Evolutionary conservation across 2,797 vertebrate species (phyloP), one percentile per base, ranked within the genome.

Genomic region (Gila robusta): DNA sequence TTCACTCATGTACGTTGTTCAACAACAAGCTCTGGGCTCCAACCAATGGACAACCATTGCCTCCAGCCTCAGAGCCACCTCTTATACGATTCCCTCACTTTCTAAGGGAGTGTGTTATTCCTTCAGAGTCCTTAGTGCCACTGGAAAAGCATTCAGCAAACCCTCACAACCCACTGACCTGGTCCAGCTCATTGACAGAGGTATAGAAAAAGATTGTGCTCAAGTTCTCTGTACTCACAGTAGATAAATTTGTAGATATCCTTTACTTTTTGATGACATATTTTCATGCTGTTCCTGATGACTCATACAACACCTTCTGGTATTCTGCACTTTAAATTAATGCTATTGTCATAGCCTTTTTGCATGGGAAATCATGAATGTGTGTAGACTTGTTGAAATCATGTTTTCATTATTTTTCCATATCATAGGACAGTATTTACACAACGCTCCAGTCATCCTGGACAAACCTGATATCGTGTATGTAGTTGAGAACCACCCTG

Each of bases 401-500:
- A 21, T n/a, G 6, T 37, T n/a, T 26, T 54, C 5, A 35, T 21
- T 9, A 5, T 39, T 47, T 66, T 59, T 67, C n/a, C 17, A 8
- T 28, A 35, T 39, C 54, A 5, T 89, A 99, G 98, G 98, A 87
- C 96, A 96, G 0, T 97, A 97, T 88, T 84, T 97, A 87, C 95
- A 94, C 73, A 97, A 97, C 91, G 95, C 96, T 0, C 98, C 98
- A 0, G 79, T 95, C 10, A 96, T 99, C 89, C 26, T 97, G 90
- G 98, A 99, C 88, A 99, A 97, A 91, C 97, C 97, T 2, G 98
- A 99, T 1, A 7, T 96, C 0, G 92, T 99, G 21, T 97, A 97
- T 0, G 94, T 96, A 83, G 97, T 97, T 39, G 98, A 99, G 91
- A 97, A 97, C 85, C 97, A 97, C 81, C 94, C 96, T 0, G 92